Evolutionary conservation across 2,888 invertebrate genomes (phyloP), one percentile per base, ranked within the genome.

Genomic region (Tetheella fluctuosa): DNA sequence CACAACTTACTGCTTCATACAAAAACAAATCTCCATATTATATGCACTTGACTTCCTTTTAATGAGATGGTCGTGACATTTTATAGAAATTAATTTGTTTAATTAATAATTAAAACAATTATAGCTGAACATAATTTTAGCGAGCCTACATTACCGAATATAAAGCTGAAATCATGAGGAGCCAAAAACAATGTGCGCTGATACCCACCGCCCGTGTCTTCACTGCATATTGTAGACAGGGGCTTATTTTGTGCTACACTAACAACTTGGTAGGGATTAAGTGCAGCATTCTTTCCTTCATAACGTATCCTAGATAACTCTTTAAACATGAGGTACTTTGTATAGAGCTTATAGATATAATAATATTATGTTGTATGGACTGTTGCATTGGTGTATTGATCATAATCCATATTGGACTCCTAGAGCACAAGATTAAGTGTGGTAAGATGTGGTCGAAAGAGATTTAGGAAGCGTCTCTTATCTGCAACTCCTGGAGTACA

Each of bases 231-330:
- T 34, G 37, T 34, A 23, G 23, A 34, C 34, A n/a, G 34, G 20
- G 15, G 54, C 54, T 55, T 34, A 55, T 55, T 23, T 55, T 34
- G 23, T 23, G 42, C 34, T 6, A 55, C 54, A 12, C 17, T 34
- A 34, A 34, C 54, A 20, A 55, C 54, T 55, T 55, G 23, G 20
- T 13, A 34, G 34, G 37, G 54, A 55, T 55, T 55, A 37, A 20
- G 42, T 34, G 54, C 25, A 15, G 28, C 30, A 55, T 55, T 34
- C 20, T 23, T 34, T 23, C 23, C 34, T 34, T 37, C 54, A 55
- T 37, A 55, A 55, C 37, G 12, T 20, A 15, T 17, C 42, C 13
- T 20, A 23, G 13, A 17, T 6, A 5, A n/a, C 28, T 54, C 30
- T 17, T 30, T 17, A 23, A 10, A 28, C 8, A 34, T 48, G 39